These are phyloP conservation scores for Lasius fuliginosus DNA, from an alignment of 2,888 invertebrate species.

Conservation along the genomic window DNA sequence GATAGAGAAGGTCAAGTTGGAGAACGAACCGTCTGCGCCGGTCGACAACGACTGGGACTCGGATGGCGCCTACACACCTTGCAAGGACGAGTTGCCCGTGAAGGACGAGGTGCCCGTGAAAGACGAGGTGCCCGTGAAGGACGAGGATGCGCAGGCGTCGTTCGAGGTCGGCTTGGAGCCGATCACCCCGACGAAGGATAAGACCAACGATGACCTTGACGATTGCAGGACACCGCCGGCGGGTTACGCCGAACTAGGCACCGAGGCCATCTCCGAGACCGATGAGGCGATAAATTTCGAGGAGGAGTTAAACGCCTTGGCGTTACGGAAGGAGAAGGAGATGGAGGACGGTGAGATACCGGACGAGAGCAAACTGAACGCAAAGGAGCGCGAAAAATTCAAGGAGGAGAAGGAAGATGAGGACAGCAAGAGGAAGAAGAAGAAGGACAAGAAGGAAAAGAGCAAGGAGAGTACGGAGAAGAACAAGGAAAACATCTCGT, in stretches of 20 bases:
- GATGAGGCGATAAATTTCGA: slow-evolving; percentile 85
- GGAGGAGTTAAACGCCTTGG: slow-evolving; percentile 83
- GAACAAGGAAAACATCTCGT: slow-evolving; percentile 87
- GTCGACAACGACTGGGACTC: slow-evolving; percentile 80
- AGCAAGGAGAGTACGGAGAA: slow-evolving; percentile 86
- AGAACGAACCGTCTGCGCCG: not conserved
- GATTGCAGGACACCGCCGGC: slow-evolving; percentile 84
- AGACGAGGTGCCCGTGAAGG: slow-evolving; percentile 81
- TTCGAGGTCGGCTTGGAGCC: slow-evolving; percentile 80
- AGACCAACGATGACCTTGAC: slow-evolving; percentile 80
- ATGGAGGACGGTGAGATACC: slow-evolving; percentile 84
- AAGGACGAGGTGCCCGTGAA: slow-evolving; percentile 66
- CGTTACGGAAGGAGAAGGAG: slow-evolving; percentile 85
- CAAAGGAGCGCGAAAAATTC: slow-evolving; percentile 82
- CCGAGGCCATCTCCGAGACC: slow-evolving; percentile 86
- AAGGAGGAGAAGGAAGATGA: slow-evolving; percentile 73
- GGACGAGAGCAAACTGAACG: slow-evolving; percentile 78
- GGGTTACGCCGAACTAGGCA: slow-evolving; percentile 85
- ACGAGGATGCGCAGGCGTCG: slow-evolving; percentile 43
- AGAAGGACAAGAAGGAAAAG: slow-evolving; percentile 87
- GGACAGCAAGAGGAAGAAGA: slow-evolving; percentile 86
- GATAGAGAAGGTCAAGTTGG: slow-evolving; percentile 76
- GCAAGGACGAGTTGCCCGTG: slow-evolving; percentile 83
- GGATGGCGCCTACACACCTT: slow-evolving; percentile 84
- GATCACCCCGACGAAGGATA: slow-evolving; percentile 83